Percentiles rank a stretch among this genome's conserved stretches.
Evolutionary conservation across 2,888 invertebrate genomes (phyloP).

Genomic region (Hypena proboscidalis): DNA sequence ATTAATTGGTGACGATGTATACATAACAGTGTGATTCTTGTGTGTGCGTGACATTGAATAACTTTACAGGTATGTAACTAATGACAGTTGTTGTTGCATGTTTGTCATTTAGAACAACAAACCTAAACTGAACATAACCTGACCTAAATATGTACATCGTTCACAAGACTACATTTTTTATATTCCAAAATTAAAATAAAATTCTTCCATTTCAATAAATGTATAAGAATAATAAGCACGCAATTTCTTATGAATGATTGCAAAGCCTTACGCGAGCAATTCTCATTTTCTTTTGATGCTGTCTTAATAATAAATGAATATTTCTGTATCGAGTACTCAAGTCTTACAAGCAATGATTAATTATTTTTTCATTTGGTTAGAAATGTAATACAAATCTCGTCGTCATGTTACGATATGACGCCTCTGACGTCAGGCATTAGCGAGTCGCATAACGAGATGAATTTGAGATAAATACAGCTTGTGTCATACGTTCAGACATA

Average conservation of each 20-base stretch:
- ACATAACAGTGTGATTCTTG: slow-evolving; percentile 38
- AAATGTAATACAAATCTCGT: slow-evolving; percentile 27
- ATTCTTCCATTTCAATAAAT: too few relatives aligned
- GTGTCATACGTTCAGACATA: background rate
- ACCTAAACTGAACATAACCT: too few relatives aligned
- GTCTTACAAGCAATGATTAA: slow-evolving; percentile 4
- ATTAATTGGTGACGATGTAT: slow-evolving; percentile 47
- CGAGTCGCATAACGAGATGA: slow-evolving; percentile 17
- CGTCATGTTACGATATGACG: slow-evolving; percentile 20
- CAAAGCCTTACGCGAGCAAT: too few relatives aligned
- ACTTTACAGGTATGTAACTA: slow-evolving; percentile 45
- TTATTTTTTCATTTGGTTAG: slow-evolving; percentile 20
- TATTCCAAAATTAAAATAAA: too few relatives aligned
- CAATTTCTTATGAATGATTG: background rate
- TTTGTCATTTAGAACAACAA: background rate
- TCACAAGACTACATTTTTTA: too few relatives aligned
- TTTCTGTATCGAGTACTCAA: too few relatives aligned
- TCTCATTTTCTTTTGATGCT: too few relatives aligned
- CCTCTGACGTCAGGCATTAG: slow-evolving; percentile 18
- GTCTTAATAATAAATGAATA: too few relatives aligned
- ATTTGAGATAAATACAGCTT: slow-evolving; percentile 13
- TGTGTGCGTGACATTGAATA: slow-evolving; percentile 34
- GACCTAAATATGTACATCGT: too few relatives aligned
- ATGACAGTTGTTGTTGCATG: background rate
- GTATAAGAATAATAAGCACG: background rate